Conservation (phyloP, 2,113 vertebrate genomes). For the Rhadina sibilatrix region DNA sequence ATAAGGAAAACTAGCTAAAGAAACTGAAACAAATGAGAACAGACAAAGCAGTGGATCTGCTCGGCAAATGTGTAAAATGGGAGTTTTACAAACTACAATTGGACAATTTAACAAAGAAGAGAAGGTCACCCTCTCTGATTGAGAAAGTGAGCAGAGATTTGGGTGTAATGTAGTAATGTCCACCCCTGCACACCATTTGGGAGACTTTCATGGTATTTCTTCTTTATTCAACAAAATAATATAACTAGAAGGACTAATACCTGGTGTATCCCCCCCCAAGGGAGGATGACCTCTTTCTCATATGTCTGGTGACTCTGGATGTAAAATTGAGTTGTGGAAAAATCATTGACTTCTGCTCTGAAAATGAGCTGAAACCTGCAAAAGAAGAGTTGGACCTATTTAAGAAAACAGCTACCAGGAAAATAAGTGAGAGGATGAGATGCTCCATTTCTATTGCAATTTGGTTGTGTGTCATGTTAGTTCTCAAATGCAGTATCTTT, state of each 20-base stretch:
- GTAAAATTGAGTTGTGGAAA: background rate
- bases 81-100: background rate
- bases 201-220: background rate
- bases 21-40: background rate
- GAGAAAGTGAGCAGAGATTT: background rate
- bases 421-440: background rate
- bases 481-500: background rate
- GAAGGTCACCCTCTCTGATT: background rate
- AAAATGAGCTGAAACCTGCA: background rate
- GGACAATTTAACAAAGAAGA: background rate
- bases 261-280: background rate
- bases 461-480: background rate
- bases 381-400: background rate
- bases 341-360: background rate
- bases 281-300: background rate
- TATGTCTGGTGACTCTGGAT: background rate
- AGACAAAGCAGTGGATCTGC: background rate
- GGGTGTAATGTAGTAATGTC: background rate
- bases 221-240: background rate
- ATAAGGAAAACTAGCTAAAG: background rate
- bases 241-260: background rate
- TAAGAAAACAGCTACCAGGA: background rate
- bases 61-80: background rate
- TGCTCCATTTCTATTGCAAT: background rate
- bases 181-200: background rate